Conservation (phyloP, 2,888 invertebrate species). For the Agriopis marginaria region DNA sequence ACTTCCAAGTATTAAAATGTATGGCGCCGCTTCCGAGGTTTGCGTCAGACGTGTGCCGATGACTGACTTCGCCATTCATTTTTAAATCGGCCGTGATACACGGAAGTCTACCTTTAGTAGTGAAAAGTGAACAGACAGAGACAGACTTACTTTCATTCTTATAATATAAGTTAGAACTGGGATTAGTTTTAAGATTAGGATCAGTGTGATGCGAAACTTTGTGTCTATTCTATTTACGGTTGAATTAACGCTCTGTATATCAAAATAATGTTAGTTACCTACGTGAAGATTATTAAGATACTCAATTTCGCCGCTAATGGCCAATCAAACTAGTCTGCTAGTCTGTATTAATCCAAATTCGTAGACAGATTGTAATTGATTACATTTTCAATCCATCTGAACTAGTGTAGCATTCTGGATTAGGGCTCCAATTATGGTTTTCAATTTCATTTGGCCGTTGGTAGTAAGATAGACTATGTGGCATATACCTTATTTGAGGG, state of each 20-base stretch:
- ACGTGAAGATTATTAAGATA: background rate
- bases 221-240: background rate
- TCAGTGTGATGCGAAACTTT: too few species aligned
- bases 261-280: background rate
- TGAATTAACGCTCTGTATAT: background rate
- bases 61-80: too few species aligned
- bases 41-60: too few species aligned
- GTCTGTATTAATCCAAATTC: slow-evolving; percentile 11
- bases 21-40: too few species aligned
- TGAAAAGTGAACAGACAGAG: too few species aligned
- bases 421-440: background rate
- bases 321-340: slow-evolving; percentile 14
- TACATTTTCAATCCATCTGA: slow-evolving; percentile 1
- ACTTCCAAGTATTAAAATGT: too few species aligned
- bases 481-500: too few species aligned
- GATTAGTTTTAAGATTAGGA: too few species aligned
- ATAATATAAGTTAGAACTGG: too few species aligned
- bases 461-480: background rate
- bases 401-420: background rate
- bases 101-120: too few species aligned
- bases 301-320: slow-evolving; percentile 14
- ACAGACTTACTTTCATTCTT: too few species aligned
- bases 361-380: slow-evolving; percentile 15
- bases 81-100: too few species aligned
- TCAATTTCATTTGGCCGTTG: background rate